A percentile compares a stretch with the other conserved stretches of the same genome.
phyloP scores from a whole-genome alignment of 92 coral and sea anemone species.

The Parazoanthus atlanticus region DNA sequence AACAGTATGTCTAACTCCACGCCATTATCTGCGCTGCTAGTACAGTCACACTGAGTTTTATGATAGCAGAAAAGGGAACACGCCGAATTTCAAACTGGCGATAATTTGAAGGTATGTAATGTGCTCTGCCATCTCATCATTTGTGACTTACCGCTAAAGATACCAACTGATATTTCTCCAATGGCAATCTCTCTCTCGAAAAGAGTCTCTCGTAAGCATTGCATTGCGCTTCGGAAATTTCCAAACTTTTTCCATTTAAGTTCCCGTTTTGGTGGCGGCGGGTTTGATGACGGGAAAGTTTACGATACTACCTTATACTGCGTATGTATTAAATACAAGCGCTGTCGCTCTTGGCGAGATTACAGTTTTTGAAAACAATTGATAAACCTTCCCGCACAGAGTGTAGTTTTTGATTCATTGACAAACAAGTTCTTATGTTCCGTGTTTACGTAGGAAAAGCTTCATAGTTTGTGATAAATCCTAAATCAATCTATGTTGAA shows the following conservation, averaged over 20 bases:
- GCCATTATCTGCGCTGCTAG: too few species aligned
- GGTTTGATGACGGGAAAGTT: too few species aligned
- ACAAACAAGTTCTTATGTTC: neutral
- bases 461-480: neutral
- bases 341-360: too few species aligned
- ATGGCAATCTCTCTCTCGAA: conserved; percentile 25
- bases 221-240: neutral
- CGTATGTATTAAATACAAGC: too few species aligned
- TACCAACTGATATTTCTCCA: conserved; percentile 13
- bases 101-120: neutral
- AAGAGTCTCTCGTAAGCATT: neutral
- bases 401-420: neutral
- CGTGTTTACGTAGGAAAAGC: conserved; percentile 6
- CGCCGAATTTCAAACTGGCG: neutral
- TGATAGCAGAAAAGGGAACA: neutral
- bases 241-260: neutral
- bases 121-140: neutral
- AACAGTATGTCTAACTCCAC: too few species aligned
- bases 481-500: neutral
- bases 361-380: too few species aligned
- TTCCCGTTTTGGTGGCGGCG: neutral
- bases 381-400: neutral
- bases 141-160: neutral
- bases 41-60: too few species aligned
- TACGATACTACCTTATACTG: too few species aligned